Percentiles rank a stretch among this genome's conserved stretches.
Conservation (phyloP, 2,113 vertebrate genomes). For the Aegotheles bennettii region DNA sequence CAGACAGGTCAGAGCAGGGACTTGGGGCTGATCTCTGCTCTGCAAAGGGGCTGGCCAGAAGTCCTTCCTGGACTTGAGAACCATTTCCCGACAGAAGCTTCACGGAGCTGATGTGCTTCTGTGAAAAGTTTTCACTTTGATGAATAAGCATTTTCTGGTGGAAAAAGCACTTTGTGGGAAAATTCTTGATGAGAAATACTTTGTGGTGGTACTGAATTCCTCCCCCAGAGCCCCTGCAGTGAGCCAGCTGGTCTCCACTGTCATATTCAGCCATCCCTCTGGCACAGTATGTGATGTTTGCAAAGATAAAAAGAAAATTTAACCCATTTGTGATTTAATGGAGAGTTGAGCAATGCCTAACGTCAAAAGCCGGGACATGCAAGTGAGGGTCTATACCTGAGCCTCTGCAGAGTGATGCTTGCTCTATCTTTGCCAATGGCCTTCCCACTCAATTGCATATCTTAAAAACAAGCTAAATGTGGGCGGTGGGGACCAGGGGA, state of each 20-base stretch:
- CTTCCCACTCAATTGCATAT: background rate
- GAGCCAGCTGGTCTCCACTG: background rate
- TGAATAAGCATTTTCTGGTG: background rate
- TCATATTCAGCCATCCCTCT: background rate
- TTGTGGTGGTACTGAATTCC: background rate
- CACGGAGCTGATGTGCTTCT: background rate
- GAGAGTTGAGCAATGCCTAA: background rate
- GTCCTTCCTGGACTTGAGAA: background rate
- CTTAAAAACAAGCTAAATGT: background rate
- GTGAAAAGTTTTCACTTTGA: background rate
- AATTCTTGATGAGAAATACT: background rate
- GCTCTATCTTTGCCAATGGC: background rate
- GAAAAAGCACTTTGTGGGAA: background rate
- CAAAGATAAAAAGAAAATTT: background rate
- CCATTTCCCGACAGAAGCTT: background rate
- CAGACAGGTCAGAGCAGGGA: too few species aligned
- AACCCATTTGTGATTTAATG: background rate
- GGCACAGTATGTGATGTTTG: background rate
- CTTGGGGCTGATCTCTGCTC: accelerated
- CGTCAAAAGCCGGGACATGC: background rate
- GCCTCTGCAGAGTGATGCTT: accelerated
- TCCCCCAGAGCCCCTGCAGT: background rate
- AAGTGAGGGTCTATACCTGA: background rate
- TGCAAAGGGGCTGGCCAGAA: background rate
- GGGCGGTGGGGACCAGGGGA: background rate